Percentiles rank a stretch among this genome's conserved stretches.
phyloP scores from a whole-genome alignment of 1,140 invertebrate species.

The Drosophila dunni region DNA sequence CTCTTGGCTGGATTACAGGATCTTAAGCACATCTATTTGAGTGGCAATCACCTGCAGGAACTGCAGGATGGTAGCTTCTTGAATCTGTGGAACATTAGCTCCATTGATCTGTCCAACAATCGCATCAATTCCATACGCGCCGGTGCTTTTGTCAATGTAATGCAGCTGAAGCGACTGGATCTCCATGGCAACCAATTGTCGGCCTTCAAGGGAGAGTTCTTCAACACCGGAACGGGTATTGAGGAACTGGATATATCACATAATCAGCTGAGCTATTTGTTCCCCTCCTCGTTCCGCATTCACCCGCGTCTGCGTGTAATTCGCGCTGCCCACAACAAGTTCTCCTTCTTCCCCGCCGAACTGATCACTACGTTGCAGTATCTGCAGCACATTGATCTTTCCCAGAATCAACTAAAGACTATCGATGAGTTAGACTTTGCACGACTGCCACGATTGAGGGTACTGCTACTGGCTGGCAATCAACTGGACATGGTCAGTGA shows the following conservation, averaged over 20 bases:
- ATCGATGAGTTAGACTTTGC: constrained; percentile 94
- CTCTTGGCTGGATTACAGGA: constrained; percentile 89
- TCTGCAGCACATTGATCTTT: constrained; percentile 90
- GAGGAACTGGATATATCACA: constrained; percentile 90
- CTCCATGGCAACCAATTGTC: constrained; percentile 89
- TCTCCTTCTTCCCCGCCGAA: constrained; percentile 93
- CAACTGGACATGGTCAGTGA: constrained; percentile 92
- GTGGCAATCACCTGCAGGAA: constrained; percentile 89
- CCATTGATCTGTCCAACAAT: constrained; percentile 91
- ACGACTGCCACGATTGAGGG: constrained; percentile 89
- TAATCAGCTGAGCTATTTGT: constrained; percentile 91
- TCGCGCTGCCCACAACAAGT: constrained; percentile 89
- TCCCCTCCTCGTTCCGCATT: constrained; percentile 92
- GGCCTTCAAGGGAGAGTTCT: constrained; percentile 92
- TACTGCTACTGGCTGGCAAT: constrained; percentile 90
- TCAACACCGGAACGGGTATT: constrained; percentile 89
- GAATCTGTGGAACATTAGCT: constrained; percentile 89
- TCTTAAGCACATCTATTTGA: constrained; percentile 88
- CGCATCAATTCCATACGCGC: constrained; percentile 90
- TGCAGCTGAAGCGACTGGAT: constrained; percentile 89
- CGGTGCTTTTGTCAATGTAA: constrained; percentile 88
- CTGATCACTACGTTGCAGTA: constrained; percentile 90
- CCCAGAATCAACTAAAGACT: constrained; percentile 90
- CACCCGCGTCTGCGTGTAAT: constrained; percentile 90
- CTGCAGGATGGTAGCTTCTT: constrained; percentile 90